Base-by-base conservation (phyloP, 2,888 invertebrate species). In the Ichneumoninae sp. region DNA sequence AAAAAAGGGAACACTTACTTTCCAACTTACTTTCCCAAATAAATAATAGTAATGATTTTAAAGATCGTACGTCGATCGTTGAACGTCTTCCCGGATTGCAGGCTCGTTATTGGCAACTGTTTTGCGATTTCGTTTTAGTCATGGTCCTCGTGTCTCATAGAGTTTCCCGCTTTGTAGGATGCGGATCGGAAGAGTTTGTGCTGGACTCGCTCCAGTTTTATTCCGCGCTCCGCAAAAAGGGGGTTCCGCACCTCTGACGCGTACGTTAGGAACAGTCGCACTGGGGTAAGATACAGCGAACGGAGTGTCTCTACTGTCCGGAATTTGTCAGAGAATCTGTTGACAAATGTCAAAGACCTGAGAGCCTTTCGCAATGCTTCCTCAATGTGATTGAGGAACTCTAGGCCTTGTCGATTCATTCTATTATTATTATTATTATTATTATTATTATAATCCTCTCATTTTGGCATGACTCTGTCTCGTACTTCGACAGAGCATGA, bases 391-490 rank as follows among this genome's bases (percentile, higher is more conserved):
- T 40, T 40, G 40, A 40, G 40, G 3, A 40, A 40, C 8, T 10
- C 6, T 40, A 40, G 8, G 8, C 40, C 10, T 40, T 40, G 7
- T 8, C 3, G 1, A 40, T 8, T 40, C 1, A 8, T 40, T 5
- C 8, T 40, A 40, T 40, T 40, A 7, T 40, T 47, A 47, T 47
- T 44, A 13, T 10, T 44, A 4, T 44, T 47, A 16, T 3, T 47
- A 5, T 47, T 13, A 16, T 47, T 47, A 16, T 5, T 1, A 47
- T 10, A 36, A 57, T 76, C 96, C 96, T 96, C 96, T 94, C 95
- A 96, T 96, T 96, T 96, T 96, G 96, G 96, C 96, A 96, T 96
- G 96, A 95, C 95, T 96, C 94, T 95, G 95, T 95, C 94, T 94
- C 93, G 94, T 91, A 93, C 90, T 93, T 94, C 95, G 94, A 95